A percentile compares a stretch with the other conserved stretches of the same genome.
Conservation (phyloP, 2,113 vertebrate genomes). For the Mormyrus iriodes region DNA sequence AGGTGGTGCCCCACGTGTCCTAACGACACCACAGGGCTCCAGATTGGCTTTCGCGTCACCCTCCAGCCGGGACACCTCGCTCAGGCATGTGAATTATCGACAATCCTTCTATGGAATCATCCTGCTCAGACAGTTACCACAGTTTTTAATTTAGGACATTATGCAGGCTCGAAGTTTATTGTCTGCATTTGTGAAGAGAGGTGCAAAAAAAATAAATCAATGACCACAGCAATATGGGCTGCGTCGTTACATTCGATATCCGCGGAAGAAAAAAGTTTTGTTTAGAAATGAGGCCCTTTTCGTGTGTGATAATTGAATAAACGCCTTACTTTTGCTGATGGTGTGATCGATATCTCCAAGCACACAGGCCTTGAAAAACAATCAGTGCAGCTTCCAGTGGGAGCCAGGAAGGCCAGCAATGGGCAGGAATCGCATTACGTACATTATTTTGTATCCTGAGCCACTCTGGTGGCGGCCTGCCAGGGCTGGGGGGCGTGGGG, state of each 20-base stretch:
- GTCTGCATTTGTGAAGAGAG: neutral
- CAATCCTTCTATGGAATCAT: neutral
- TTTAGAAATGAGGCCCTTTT: constrained; percentile 13
- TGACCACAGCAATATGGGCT: constrained; percentile 1
- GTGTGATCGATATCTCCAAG: constrained; percentile 25
- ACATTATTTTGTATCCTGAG: constrained; percentile 15
- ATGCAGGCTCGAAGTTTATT: neutral
- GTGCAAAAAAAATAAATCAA: constrained; percentile 9
- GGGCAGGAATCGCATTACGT: constrained; percentile 22
- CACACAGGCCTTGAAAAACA: neutral
- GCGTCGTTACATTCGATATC: constrained; percentile 8
- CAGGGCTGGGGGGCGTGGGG: neutral
- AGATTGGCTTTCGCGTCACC: neutral
- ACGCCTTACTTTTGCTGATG: constrained; percentile 11
- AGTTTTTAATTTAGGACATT: neutral
- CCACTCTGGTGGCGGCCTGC: neutral
- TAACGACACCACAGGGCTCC: neutral
- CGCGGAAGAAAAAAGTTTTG: constrained; percentile 4
- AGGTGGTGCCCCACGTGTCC: neutral
- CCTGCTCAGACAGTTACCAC: neutral
- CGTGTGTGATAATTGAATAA: constrained; percentile 22
- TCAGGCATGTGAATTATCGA: neutral
- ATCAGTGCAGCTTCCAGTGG: constrained; percentile 3
- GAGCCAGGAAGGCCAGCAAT: neutral
- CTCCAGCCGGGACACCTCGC: neutral